These are phyloP conservation scores for Sebastes oblongus DNA, from an alignment of 2,797 vertebrate genomes.

Conservation along the genomic window DNA sequence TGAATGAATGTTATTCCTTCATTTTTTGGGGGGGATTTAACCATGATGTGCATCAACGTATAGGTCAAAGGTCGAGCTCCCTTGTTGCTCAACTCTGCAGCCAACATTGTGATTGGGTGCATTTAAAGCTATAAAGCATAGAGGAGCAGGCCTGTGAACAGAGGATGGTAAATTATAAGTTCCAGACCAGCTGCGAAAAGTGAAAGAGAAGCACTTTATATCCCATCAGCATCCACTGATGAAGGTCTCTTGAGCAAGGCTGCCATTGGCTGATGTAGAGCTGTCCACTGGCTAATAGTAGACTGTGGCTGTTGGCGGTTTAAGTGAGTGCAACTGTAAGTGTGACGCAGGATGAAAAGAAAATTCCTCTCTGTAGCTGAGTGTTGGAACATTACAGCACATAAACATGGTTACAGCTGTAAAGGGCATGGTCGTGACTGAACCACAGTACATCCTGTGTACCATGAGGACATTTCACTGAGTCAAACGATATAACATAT, in stretches of 20 bases:
- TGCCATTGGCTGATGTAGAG: neutral
- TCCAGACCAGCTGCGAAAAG: neutral
- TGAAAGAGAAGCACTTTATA: neutral
- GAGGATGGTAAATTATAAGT: neutral
- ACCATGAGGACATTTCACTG: neutral
- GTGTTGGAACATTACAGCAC: conserved; percentile 6
- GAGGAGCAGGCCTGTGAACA: neutral
- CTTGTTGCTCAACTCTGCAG: neutral
- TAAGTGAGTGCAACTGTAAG: neutral
- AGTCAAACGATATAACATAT: neutral
- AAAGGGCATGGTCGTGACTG: conserved; percentile 9
- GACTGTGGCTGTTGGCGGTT: neutral
- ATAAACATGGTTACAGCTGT: conserved; percentile 26
- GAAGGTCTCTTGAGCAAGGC: neutral
- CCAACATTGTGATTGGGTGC: neutral
- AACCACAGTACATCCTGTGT: neutral
- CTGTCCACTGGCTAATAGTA: neutral
- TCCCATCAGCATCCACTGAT: neutral
- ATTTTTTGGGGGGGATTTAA: neutral
- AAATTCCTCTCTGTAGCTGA: conserved; percentile 4
- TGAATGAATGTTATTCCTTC: neutral
- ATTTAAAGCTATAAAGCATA: neutral
- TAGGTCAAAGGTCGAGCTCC: neutral
- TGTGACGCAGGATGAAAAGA: conserved; percentile 5
- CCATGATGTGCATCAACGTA: neutral